Base-by-base conservation (phyloP, 53 echinoderm and acorn worm genomes). In the Holothuria scabra region DNA sequence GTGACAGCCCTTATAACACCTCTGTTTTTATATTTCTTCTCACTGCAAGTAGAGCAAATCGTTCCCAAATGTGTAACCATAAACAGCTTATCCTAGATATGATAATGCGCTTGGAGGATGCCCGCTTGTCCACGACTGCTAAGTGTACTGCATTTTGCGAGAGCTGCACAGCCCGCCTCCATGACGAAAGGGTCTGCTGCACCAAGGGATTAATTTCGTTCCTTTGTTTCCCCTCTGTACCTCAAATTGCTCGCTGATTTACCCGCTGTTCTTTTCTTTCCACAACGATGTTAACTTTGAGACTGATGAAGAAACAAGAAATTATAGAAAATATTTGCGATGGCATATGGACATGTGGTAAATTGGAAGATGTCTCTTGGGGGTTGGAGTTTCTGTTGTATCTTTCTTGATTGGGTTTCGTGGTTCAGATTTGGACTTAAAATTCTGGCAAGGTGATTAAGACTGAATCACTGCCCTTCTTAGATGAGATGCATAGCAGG, bases 71-170 rank as follows among this genome's bases (percentile, higher is more conserved):
- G 69, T 32, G 69, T 69, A 69, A 69, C 69, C 69, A 69, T 69
- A 69, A 69, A 69, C 69, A 69, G 69, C 69, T 69, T 69, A 69
- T 69, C 69, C 69, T 69, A 69, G 69, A 69, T 69, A 69, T 69
- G 69, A 21, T 37, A 69, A 69, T 69, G 38, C 11, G 69, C 69
- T 33, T 9, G 35, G 18, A 69, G 69, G 18, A 34, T 69, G 34
- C 34, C 69, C 34, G 20, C 34, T 10, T 69, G 52, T 52, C 52
- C 52, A 52, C 52, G 52, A 14, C 52, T 16, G 18, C 52, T 14
- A 52, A 18, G 52, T 52, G 52, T 52, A 18, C 18, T 16, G 16
- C 16, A 52, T 52, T 52, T 18, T 0, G 0, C 18, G 52, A 52
- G 52, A 14, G 52, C 52, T 52, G 52, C 14, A 18, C 52, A 6